Evolutionary conservation across 2,797 vertebrate genomes (phyloP), one percentile per base, ranked within the genome.

Genomic region (Crocodylus rhombifer): DNA sequence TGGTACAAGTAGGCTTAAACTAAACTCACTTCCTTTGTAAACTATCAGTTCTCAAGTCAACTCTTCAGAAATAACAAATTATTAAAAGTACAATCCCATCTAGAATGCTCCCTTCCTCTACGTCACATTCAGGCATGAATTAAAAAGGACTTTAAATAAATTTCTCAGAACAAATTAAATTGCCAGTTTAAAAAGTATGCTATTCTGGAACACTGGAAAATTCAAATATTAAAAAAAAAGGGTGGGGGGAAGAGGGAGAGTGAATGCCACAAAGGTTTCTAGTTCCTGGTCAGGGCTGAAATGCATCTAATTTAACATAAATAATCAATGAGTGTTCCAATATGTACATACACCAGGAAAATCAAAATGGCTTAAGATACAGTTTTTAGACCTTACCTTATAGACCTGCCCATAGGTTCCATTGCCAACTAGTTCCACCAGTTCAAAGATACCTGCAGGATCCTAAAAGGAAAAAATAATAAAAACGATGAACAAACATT

Each of bases 341-440:
- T 21, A 33, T 30, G 74, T 84, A 74, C 55, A 78, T 21, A 7
- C 1, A 84, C 73, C 16, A 8, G 14, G 79, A 71, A 57, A 75
- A 80, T 82, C 1, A 15, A 20, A 23, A 77, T 82, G n/a, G 15
- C 42, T 86, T 82, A 14, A 58, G 61, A 73, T 76, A 69, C 33
- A n/a, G 3, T 61, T 51, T 6, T 17, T 3, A 28, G 7, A 26
- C 61, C 97, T 98, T 98, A 99, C 99, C 98, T 99, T 99, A 96
- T 99, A 99, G 74, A 99, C 99, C 93, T 99, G 99, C 51, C 99
- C 99, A 0, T 99, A 99, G 14, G 99, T 99, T 88, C 99, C 99
- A 97, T 99, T 99, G 96, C 99, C 99, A 96, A 99, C 99, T 92
- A 99, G 98, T 97, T 99, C 99, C 77, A 99, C 99, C 96, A 99